Evolutionary conservation across 2,797 vertebrate genomes (phyloP), one percentile per base, ranked within the genome.

Genomic region (Botia kubotai): DNA sequence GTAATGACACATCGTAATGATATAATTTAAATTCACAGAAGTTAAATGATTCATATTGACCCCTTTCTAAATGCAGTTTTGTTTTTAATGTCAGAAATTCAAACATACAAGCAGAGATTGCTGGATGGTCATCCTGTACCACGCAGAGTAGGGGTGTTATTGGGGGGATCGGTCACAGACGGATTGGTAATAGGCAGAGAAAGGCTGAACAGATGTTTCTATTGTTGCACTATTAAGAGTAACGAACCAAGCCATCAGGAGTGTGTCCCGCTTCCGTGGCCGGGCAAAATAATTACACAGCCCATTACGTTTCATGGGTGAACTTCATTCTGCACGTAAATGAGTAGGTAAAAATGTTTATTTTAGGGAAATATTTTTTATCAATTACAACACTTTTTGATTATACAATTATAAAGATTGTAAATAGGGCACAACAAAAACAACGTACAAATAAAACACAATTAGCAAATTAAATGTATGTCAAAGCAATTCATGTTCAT

Each of bases 171-270:
- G 48, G 53, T 52, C 60, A 60, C 71, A 73, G 70, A 72, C 33
- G 58, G 33, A 43, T 21, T 58, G 17, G 23, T 90, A 90, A 89
- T 83, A 72, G 60, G 63, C 83, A 83, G 90, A 92, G 90, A 90
- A 88, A 90, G 89, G 88, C 92, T 92, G 94, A 95, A 93, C 96
- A 97, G 95, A 96, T 97, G 96, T 96, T 95, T 90, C 95, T 92
- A 95, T 97, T 97, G 96, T 97, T 95, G 91, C 84, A 85, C 89
- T 91, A 92, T 94, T 94, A 95, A 93, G 93, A 94, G 95, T 96
- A 96, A 96, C 89, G 93, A 94, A 94, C 94, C 92, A 90, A 93
- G 93, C 93, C 91, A 89, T 92, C 90, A 92, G 86, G 63, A 86
- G 85, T 78, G 83, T 85, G 73, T 48, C 80, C 60, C 69, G 72